Percentiles rank a stretch among this genome's conserved stretches.
phyloP scores from a whole-genome alignment of 2,113 vertebrate genomes.

The Poicephalus gulielmi region DNA sequence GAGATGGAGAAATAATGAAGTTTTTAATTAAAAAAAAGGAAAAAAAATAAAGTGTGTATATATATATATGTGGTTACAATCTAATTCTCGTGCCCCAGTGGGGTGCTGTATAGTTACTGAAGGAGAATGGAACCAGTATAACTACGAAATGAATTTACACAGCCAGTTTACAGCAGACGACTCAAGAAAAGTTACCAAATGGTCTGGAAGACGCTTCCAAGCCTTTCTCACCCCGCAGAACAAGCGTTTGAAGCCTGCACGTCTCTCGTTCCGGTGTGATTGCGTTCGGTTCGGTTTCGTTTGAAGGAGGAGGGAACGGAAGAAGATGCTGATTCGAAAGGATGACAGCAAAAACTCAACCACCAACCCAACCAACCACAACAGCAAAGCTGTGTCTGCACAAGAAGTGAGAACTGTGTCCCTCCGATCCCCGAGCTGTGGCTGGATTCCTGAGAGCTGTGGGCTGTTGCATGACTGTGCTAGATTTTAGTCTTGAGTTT shows the following conservation, averaged over 20 bases:
- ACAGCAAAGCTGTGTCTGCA: slow-evolving; percentile 27
- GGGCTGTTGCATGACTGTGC: slow-evolving; percentile 83
- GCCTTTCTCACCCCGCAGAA: slow-evolving; percentile 49
- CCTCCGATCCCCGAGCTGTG: slow-evolving; percentile 14
- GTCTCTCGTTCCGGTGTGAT: slow-evolving; percentile 51
- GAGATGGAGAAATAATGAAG: slow-evolving; percentile 66
- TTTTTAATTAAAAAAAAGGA: slow-evolving; percentile 73
- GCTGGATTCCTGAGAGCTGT: slow-evolving; percentile 60
- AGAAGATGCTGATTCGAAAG: slow-evolving; percentile 15
- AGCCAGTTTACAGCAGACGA: slow-evolving; percentile 43
- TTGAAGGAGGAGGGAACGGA: slow-evolving; percentile 54
- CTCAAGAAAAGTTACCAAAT: slow-evolving; percentile 21
- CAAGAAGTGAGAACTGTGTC: slow-evolving; percentile 41
- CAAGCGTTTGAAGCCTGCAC: slow-evolving; percentile 60
- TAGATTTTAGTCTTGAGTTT: slow-evolving; percentile 85
- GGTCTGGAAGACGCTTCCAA: slow-evolving; percentile 49
- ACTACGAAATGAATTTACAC: slow-evolving; percentile 54
- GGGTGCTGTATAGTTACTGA: slow-evolving; percentile 76
- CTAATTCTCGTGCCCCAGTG: slow-evolving; percentile 76
- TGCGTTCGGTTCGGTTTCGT: slow-evolving; percentile 60
- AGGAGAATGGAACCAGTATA: slow-evolving; percentile 59
- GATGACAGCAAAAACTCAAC: background rate
- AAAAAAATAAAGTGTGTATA: slow-evolving; percentile 55
- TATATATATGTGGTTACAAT: slow-evolving; percentile 73
- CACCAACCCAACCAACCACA: slow-evolving; percentile 20